These are phyloP conservation scores for Eupithecia exiguata DNA, from an alignment of 2,888 invertebrate species.

Conservation along the genomic window DNA sequence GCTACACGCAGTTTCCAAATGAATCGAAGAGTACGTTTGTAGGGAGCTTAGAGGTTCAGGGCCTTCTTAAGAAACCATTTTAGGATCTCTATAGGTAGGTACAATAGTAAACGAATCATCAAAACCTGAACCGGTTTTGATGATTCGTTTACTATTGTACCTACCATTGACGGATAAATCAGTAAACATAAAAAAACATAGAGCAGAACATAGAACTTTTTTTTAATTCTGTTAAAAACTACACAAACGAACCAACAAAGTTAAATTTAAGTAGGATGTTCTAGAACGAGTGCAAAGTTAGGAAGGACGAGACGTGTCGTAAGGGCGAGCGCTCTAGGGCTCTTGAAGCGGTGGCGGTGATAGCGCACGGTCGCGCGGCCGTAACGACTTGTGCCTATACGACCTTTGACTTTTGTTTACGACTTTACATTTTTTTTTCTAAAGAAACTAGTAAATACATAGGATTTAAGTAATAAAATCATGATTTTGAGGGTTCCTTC, in stretches of 20 bases:
- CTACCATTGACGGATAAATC: too few relatives aligned
- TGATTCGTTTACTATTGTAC: too few relatives aligned
- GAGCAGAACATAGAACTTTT: too few relatives aligned
- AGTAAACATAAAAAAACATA: too few relatives aligned
- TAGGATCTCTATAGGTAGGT: too few relatives aligned
- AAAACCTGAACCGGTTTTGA: too few relatives aligned
- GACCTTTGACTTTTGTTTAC: background rate
- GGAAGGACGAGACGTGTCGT: conserved; percentile 3
- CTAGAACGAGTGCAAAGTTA: conserved; percentile 4
- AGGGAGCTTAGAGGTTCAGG: too few relatives aligned
- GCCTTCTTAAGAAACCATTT: too few relatives aligned
- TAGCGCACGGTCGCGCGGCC: conserved; percentile 4
- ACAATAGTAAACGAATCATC: too few relatives aligned
- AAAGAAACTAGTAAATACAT: background rate
- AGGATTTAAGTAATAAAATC: background rate
- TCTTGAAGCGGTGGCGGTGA: background rate
- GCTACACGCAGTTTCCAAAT: too few relatives aligned
- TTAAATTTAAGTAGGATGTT: conserved; percentile 4
- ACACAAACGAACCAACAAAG: background rate
- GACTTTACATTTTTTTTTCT: background rate
- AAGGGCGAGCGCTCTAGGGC: background rate
- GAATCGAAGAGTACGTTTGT: too few relatives aligned
- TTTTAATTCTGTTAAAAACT: background rate
- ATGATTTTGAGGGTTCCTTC: too few relatives aligned
- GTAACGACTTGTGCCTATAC: background rate